Evolutionary conservation across 2,888 invertebrate genomes (phyloP), one percentile per base, ranked within the genome.

Genomic region (Mythimna pallens): DNA sequence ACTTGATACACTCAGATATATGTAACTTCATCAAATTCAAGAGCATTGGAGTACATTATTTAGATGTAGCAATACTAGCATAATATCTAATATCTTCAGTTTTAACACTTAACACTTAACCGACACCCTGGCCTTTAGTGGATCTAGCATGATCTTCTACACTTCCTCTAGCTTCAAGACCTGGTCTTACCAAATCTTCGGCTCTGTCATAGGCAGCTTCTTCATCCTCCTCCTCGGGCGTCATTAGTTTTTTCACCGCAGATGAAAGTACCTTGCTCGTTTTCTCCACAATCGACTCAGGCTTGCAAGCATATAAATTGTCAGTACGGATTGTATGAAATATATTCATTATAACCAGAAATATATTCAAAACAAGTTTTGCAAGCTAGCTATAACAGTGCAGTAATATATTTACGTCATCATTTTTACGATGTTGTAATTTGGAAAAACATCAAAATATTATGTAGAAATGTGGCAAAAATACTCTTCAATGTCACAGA

Each of bases 101-200:
- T 52, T 62, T 10, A 40, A 40, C 52, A 74, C 43, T 43, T 30
- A 22, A 25, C n/a, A n/a, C n/a, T n/a, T n/a, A n/a, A n/a, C n/a
- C n/a, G 34, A 47, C 47, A 30, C 20, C 14, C 17, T 72, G 47
- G 14, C 47, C 47, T 64, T 40, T 25, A 67, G 20, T 25, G 12
- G 34, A 34, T 59, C 43, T 69, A 61, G 67, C 59, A 47, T 43
- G 20, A 14, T 58, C 34, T 7, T 54, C 61, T 73, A 78, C 61
- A 36, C 25, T 55, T 47, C 10, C 8, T 52, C 30, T 58, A 83
- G 83, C 80, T 59, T 65, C 67, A 61, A 52, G 74, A 80, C 78
- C 86, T 78, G 84, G 81, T 80, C 89, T 97, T 97, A 98, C 98
- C 98, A 98, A 96, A 93, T 98, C 98, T 83, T 97, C 97, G 73